A percentile compares a stretch with the other conserved stretches of the same genome.
These are phyloP conservation scores for Caenorhabditis wallacei DNA, from an alignment of 2,888 invertebrate genomes.

Conservation along the genomic window DNA sequence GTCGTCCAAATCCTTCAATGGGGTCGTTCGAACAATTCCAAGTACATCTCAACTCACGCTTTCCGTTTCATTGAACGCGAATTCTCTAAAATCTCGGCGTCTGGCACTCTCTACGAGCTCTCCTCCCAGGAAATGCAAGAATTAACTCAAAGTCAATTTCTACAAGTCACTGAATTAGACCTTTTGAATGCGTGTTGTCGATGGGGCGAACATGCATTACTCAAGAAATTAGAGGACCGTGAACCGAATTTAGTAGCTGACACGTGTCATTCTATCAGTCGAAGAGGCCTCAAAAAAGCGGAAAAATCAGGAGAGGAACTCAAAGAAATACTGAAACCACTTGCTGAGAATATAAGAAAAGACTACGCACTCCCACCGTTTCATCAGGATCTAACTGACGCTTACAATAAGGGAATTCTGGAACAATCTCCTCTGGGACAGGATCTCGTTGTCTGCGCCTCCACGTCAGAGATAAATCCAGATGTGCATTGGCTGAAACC, in stretches of 20 bases:
- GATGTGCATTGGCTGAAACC: slow-evolving; percentile 73
- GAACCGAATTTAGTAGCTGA: slow-evolving; percentile 86
- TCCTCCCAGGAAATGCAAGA: slow-evolving; percentile 43
- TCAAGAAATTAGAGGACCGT: slow-evolving; percentile 88
- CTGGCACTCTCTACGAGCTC: slow-evolving; percentile 45
- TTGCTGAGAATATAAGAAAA: slow-evolving; percentile 87
- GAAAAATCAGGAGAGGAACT: slow-evolving; percentile 88
- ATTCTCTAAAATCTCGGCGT: slow-evolving; percentile 48
- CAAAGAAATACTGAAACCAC: slow-evolving; percentile 83
- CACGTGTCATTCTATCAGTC: slow-evolving; percentile 93
- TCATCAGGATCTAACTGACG: slow-evolving; percentile 73
- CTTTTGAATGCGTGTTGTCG: slow-evolving; percentile 91
- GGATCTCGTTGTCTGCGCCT: slow-evolving; percentile 57
- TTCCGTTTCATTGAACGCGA: slow-evolving; percentile 55
- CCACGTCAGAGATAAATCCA: slow-evolving; percentile 70
- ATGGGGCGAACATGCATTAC: slow-evolving; percentile 93
- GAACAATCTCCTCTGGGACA: slow-evolving; percentile 64
- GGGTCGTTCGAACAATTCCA: slow-evolving; percentile 93
- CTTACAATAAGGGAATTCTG: slow-evolving; percentile 66
- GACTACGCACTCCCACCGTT: slow-evolving; percentile 93
- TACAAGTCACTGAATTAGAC: slow-evolving; percentile 87
- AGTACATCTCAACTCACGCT: slow-evolving; percentile 90
- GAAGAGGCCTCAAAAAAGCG: slow-evolving; percentile 90
- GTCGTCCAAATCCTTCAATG: slow-evolving; percentile 90
- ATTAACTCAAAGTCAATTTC: slow-evolving; percentile 56